Evolutionary conservation across 2,888 invertebrate genomes (phyloP), one percentile per base, ranked within the genome.

Genomic region (Trypoxylon attenuatum): DNA sequence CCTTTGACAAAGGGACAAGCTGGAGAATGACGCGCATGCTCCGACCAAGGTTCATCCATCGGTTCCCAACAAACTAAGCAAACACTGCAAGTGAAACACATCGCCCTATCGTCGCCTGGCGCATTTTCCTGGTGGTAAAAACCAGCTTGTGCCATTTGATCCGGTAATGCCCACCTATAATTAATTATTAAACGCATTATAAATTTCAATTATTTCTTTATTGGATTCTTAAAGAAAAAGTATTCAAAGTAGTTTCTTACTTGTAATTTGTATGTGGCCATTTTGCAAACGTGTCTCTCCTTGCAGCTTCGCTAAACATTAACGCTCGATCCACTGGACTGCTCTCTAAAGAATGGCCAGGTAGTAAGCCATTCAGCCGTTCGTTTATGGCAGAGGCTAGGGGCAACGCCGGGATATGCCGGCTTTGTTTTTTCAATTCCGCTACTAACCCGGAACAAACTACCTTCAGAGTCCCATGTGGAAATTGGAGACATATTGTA

Each of bases 191-290:
- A n/a, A n/a, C n/a, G n/a, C n/a, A n/a, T n/a, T n/a, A n/a, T n/a
- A n/a, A n/a, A n/a, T n/a, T n/a, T n/a, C n/a, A n/a, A n/a, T n/a
- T n/a, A n/a, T n/a, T n/a, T n/a, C n/a, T n/a, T n/a, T n/a, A n/a
- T n/a, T n/a, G n/a, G n/a, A n/a, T n/a, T n/a, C n/a, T n/a, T n/a
- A n/a, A n/a, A n/a, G n/a, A 6, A 10, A 6, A n/a, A 3, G n/a
- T 33, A 43, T 41, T 43, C 19, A 21, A 45, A 45, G 8, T 19
- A 53, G 29, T 10, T 18, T 88, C 89, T 89, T 84, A 96, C 95
- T 97, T 97, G 88, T 97, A 97, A 87, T 96, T 96, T 95, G 96
- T 96, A 84, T 97, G 97, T 1, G 97, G 97, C 98, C 97, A 98
- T 82, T 94, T 92, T 72, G 93, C 93, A 88, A 98, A 98, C 0